Evolutionary conservation across 2,797 vertebrate species (phyloP).

Genomic region (Chlorospingus flavigularis): DNA sequence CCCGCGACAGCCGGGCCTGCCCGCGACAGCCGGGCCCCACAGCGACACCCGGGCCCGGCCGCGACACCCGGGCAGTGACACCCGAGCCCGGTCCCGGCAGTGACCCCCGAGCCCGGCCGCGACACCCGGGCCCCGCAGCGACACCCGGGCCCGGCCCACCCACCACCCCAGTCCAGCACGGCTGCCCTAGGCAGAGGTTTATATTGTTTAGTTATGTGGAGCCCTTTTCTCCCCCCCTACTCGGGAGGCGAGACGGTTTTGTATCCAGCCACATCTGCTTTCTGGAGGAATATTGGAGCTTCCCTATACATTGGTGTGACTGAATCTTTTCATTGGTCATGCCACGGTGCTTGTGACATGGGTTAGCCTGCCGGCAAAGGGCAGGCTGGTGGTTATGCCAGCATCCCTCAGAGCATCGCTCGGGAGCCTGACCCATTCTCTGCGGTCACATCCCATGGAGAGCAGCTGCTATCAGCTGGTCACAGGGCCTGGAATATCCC

Average conservation of each 20-base stretch:
- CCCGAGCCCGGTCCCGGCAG: background rate
- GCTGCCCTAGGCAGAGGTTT: fast-evolving
- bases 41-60: too few species aligned
- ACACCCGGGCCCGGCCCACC: background rate
- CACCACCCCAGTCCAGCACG: fast-evolving
- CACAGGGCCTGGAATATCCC: background rate
- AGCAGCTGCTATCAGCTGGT: fast-evolving
- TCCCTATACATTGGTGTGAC: fast-evolving
- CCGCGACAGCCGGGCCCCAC: too few species aligned
- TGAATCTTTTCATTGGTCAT: background rate
- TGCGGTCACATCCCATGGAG: fast-evolving
- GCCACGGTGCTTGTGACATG: fast-evolving
- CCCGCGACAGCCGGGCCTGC: too few species aligned
- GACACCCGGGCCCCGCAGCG: background rate
- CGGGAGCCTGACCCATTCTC: background rate
- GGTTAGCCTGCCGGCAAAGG: background rate
- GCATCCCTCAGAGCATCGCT: fast-evolving
- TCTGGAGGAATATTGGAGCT: background rate
- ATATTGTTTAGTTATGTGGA: background rate
- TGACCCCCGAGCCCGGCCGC: background rate
- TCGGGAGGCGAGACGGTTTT: background rate
- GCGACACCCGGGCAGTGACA: too few species aligned
- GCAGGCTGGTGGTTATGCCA: too few species aligned
- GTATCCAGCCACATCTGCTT: background rate
- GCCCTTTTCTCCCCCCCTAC: background rate